Base-by-base conservation (phyloP, 2,888 invertebrate species). In the Apamea crenata region DNA sequence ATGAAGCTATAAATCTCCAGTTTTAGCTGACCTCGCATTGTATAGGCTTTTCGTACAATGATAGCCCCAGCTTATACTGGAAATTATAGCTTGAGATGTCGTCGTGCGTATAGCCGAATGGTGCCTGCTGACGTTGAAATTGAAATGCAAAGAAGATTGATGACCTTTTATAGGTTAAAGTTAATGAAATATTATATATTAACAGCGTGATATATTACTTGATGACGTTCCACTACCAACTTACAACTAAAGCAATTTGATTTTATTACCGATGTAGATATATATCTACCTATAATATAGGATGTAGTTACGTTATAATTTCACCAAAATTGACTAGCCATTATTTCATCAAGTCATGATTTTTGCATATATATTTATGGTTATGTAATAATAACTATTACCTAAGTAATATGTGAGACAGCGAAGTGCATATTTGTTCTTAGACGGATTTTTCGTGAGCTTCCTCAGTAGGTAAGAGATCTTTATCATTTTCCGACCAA, bases 401-500 rank as follows among this genome's bases (percentile, higher is more conserved):
- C 50, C 50, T 50, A 82, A 67, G 67, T 76, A 83, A 74, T 29
- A 71, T 68, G 14, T 66, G 44, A 63, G 56, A 53, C 56, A 71
- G 25, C 40, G 25, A 82, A n/a, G 65, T 78, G 29, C 56, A 67
- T 68, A n/a, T 61, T 36, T 74, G 56, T 63, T 65, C 29, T 63
- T 74, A 25, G 40, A 63, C 29, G 61, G 69, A 65, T 80, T 80
- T 76, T 56, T 81, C 67, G 77, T 65, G 29, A 75, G 65, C 74
- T 84, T 69, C 83, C 78, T 82, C 18, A 59, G 80, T 65, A 77
- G 29, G n/a, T 67, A 44, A 66, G 36, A 79, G 88, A 89, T 88
- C 68, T 66, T 71, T 88, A 88, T 89, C 87, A 87, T 83, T 89
- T 88, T 82, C 80, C 76, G 68, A 74, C 86, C 88, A 88, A 89